Base-by-base conservation (phyloP, 2,113 vertebrate genomes). In the Chascanopsetta lugubris region DNA sequence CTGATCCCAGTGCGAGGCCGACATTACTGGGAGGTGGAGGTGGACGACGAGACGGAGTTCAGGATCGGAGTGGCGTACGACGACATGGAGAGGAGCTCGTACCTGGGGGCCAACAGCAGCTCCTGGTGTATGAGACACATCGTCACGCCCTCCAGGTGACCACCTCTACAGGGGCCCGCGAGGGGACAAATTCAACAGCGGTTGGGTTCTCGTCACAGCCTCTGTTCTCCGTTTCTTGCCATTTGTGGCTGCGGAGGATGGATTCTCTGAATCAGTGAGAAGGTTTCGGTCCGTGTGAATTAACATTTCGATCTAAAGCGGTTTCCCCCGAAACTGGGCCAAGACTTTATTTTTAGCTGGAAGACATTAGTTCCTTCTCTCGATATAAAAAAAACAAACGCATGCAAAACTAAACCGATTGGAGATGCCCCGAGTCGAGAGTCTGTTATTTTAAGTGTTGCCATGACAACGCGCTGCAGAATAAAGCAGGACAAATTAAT, bases 101-200 rank as follows among this genome's bases (percentile, higher is more conserved):
- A 93, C 46, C 87, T 97, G 17, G 96, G 96, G 6, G 92, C 92
- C 22, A 96, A 94, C 80, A 77, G 75, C 47, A 91, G 87, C 1
- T 96, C 95, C 8, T 97, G 95, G 96, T 98, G 96, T 82, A 94
- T 98, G 94, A 94, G 94, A 63, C 96, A 97, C 67, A 89, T 93
- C 15, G 86, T 92, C 56, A 94, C 91, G 4, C 91, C 94, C 1
- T 85, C 94, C 29, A 95, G 96, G 96, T 99, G 65, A 69, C 34
- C n/a, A n/a, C n/a, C n/a, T n/a, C n/a, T n/a, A n/a, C n/a, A n/a
- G n/a, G n/a, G n/a, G n/a, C n/a, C n/a, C n/a, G n/a, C n/a, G n/a
- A n/a, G n/a, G n/a, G n/a, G n/a, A n/a, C n/a, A n/a, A 26, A 8
- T 4, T 7, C 59, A 21, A 1, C 21, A 11, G 15, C 3, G 40